Evolutionary conservation across 2,113 vertebrate species (phyloP), one percentile per base, ranked within the genome.

Genomic region (Arenaria interpres): DNA sequence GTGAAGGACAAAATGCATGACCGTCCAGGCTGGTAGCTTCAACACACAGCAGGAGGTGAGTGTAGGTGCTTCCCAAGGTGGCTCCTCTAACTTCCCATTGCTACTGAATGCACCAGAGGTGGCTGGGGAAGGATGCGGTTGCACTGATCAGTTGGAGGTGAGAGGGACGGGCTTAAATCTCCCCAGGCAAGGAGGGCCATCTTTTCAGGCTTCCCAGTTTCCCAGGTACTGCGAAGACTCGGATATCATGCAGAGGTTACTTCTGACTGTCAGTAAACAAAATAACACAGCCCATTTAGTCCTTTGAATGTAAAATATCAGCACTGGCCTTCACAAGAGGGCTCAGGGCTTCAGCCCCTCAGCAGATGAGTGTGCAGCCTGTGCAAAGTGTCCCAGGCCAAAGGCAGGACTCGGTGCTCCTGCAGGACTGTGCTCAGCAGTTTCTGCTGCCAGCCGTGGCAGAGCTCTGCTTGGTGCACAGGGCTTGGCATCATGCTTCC

Each of bases 351-450:
- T 5, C 30, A 64, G 17, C 2, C 14, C 16, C 7, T 5, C n/a
- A n/a, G 19, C 17, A 33, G 24, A 12, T 67, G 28, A 48, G 20
- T 0, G 0, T 15, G 10, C 21, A 75, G 20, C 23, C 23, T 25
- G 4, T 25, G 14, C 4, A 4, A 25, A 10, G n/a, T 2, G 15
- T 50, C 37, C 66, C 35, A 37, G 20, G 7, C 24, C 41, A 21
- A 33, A 28, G 51, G 24, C 25, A 79, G 62, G 62, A 27, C 2
- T 0, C 0, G 4, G 9, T 0, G 1, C 39, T 46, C n/a, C n/a
- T n/a, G n/a, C n/a, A n/a, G n/a, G n/a, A n/a, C 14, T 60, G 43
- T 27, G 37, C 51, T 93, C 59, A 89, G 68, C 20, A 7, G 4
- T 39, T 74, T 79, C 68, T 59, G 9, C 27, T 59, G 25, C 68